Percentiles rank a stretch among this genome's conserved stretches.
These are phyloP conservation scores for Brachypodius melanocephalos DNA, from an alignment of 2,113 vertebrate species.

Conservation along the genomic window DNA sequence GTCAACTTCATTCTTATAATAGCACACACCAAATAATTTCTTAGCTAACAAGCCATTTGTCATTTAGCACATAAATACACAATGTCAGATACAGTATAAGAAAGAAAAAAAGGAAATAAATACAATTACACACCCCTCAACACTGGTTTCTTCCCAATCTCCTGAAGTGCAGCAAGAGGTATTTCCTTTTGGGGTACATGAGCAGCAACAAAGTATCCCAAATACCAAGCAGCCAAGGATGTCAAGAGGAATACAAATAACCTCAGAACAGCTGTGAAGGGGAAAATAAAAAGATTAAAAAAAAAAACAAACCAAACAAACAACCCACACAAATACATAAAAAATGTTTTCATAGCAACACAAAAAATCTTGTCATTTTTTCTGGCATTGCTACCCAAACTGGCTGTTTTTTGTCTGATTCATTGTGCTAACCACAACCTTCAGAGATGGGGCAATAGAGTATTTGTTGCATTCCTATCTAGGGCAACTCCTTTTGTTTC, in stretches of 20 bases:
- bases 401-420: neutral
- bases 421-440: neutral
- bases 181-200: neutral
- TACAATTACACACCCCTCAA: constrained; percentile 53
- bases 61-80: neutral
- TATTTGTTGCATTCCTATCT: neutral
- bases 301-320: neutral
- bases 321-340: neutral
- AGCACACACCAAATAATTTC: neutral
- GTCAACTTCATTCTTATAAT: neutral
- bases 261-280: constrained; percentile 46
- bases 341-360: neutral
- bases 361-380: neutral
- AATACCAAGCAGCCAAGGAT: constrained; percentile 62
- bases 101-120: neutral
- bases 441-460: neutral
- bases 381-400: neutral
- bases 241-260: neutral
- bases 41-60: neutral
- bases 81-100: neutral
- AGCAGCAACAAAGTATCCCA: constrained; percentile 48
- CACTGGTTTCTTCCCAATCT: constrained; percentile 24
- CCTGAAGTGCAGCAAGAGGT: constrained; percentile 2
- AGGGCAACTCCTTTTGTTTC: neutral
- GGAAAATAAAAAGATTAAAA: neutral